Evolutionary conservation across 1,140 invertebrate species (phyloP).

Genomic region (Eufriesea mexicana): DNA sequence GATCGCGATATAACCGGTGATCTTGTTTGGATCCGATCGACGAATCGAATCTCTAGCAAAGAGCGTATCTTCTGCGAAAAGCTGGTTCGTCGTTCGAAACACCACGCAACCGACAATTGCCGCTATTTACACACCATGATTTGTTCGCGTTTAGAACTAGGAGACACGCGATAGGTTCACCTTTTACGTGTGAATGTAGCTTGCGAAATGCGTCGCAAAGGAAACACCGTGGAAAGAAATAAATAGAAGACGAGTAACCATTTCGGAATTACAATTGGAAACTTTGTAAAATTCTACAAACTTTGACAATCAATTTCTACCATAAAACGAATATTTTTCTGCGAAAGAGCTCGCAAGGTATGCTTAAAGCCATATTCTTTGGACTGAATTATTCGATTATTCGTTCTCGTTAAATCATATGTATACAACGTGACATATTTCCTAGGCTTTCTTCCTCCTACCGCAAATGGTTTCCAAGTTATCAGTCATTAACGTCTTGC

Average conservation of each 20-base stretch:
- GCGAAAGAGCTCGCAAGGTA: too few relatives aligned
- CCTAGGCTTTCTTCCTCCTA: background rate
- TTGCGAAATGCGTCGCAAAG: background rate
- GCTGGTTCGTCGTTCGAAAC: background rate
- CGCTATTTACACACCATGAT: background rate
- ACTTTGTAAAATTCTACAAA: background rate
- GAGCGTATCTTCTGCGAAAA: background rate
- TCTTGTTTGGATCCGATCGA: background rate
- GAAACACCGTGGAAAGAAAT: background rate
- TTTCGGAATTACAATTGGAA: background rate
- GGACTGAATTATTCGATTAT: background rate
- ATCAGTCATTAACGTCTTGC: background rate
- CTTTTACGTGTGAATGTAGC: background rate
- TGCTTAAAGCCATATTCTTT: constrained; percentile 8
- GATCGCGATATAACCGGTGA: too few relatives aligned
- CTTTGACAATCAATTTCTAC: background rate
- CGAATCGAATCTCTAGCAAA: background rate
- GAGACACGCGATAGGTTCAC: background rate
- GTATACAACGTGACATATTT: background rate
- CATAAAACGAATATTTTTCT: background rate
- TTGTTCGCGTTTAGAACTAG: background rate
- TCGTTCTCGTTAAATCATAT: background rate
- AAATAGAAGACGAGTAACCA: background rate
- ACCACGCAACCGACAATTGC: background rate
- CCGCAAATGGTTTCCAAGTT: background rate